Percentiles rank a stretch among this genome's conserved stretches.
phyloP scores from a whole-genome alignment of 2,113 vertebrate species.

The Callipepla squamata region DNA sequence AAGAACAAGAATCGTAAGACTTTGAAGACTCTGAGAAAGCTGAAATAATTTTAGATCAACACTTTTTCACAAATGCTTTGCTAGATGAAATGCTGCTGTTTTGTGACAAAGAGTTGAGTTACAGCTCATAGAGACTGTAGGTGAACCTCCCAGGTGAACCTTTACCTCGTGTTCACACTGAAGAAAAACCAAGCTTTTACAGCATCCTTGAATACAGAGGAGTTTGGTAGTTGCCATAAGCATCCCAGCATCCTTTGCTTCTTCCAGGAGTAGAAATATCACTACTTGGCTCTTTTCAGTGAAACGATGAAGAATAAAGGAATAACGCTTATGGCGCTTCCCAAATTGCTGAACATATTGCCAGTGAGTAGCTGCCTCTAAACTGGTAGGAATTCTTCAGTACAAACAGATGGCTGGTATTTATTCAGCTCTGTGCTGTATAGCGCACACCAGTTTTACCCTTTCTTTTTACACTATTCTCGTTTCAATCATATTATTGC shows the following conservation, averaged over 20 bases:
- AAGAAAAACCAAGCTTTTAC: not conserved
- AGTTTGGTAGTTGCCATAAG: not conserved
- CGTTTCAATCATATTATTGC: not conserved
- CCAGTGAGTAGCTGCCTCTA: not conserved
- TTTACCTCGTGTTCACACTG: not conserved
- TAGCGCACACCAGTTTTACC: not conserved
- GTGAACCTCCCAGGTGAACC: not conserved
- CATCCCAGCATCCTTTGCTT: not conserved
- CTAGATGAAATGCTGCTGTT: not conserved
- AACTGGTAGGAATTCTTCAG: not conserved
- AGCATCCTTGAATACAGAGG: not conserved
- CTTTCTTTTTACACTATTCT: not conserved
- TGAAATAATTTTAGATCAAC: not conserved
- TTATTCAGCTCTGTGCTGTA: not conserved
- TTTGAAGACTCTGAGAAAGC: not conserved
- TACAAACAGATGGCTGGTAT: conserved; percentile 29
- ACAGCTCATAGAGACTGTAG: not conserved
- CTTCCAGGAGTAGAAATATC: not conserved
- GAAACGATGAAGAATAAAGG: not conserved
- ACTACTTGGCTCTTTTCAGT: not conserved
- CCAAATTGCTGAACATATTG: not conserved
- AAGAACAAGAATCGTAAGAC: not conserved
- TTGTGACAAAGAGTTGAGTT: not conserved
- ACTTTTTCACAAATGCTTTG: not conserved
- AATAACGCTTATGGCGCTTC: not conserved